Base-by-base conservation (phyloP, 2,797 vertebrate species). In the Tadarida brasiliensis region DNA sequence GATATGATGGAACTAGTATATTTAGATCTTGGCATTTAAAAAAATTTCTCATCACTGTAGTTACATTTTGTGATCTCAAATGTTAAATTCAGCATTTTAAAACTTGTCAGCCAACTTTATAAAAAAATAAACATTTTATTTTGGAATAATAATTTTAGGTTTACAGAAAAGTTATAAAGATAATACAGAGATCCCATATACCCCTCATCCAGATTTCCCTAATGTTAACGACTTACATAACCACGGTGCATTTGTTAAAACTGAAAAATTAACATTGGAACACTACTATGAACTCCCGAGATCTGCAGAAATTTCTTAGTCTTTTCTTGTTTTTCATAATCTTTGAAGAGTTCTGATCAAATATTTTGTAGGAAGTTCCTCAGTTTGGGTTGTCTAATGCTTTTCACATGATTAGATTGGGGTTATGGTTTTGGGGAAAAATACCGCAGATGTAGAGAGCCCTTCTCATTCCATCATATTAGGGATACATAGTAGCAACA, bases 81-180 rank as follows among this genome's bases (percentile, higher is more conserved):
- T 68, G 20, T 74, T 95, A 88, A 87, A 96, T 87, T 95, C 2
- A 33, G 22, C 61, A 80, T 92, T 84, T 91, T 76, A 95, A 89
- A 95, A 26, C 22, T 68, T 74, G 11, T 15, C 44, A 87, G 67
- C 8, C 24, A 49, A 76, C 78, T 94, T 94, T 67, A 51, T 77
- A 68, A 81, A 89, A 59, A 61, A 51, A 70, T 71, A 22, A 70
- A 56, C 14, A 71, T 26, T 83, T 78, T 91, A 68, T 51, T 91
- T 84, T 54, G 28, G 9, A 30, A 78, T 63, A 19, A 83, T 77
- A 85, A 74, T 63, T 91, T 88, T 89, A 85, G 24, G 68, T 70
- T 85, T 96, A 47, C 47, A 76, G 35, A 85, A 85, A 94, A 81
- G 7, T 30, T 91, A 11, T 65, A n/a, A 95, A 54, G 81, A 54